Evolutionary conservation across 2,113 vertebrate species (phyloP).

Genomic region (Rhynchomys soricoides): DNA sequence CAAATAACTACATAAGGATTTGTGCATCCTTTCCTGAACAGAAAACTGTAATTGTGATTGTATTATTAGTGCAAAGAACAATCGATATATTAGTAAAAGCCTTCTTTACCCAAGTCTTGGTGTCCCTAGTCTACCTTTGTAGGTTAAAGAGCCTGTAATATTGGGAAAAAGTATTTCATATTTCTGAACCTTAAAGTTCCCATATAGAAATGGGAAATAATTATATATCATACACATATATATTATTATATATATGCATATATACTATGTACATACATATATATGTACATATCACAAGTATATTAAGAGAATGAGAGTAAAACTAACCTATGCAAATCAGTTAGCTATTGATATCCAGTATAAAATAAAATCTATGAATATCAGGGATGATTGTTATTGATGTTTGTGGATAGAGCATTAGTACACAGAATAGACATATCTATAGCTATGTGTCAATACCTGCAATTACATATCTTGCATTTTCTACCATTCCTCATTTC

Average conservation of each 20-base stretch:
- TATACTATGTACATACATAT: not conserved
- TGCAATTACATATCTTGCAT: not conserved
- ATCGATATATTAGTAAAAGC: not conserved
- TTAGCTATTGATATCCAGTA: not conserved
- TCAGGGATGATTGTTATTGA: not conserved
- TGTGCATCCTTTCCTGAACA: not conserved
- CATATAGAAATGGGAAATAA: not conserved
- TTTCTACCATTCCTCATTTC: not conserved
- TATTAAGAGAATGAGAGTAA: not conserved
- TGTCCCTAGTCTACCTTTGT: not conserved
- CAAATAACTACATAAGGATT: not conserved
- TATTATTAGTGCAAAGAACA: not conserved
- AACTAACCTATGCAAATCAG: not conserved
- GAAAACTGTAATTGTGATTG: not conserved
- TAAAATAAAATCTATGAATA: not conserved
- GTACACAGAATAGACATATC: not conserved
- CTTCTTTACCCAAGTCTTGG: not conserved
- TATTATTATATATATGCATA: not conserved
- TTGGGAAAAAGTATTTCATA: not conserved
- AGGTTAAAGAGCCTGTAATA: not conserved
- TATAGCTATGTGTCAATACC: not conserved
- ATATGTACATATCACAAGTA: not conserved
- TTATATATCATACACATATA: not conserved
- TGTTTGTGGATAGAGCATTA: not conserved
- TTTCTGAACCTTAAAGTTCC: not conserved